phyloP scores from a whole-genome alignment of 2,888 invertebrate genomes.

The Ichneumoninae sp. region DNA sequence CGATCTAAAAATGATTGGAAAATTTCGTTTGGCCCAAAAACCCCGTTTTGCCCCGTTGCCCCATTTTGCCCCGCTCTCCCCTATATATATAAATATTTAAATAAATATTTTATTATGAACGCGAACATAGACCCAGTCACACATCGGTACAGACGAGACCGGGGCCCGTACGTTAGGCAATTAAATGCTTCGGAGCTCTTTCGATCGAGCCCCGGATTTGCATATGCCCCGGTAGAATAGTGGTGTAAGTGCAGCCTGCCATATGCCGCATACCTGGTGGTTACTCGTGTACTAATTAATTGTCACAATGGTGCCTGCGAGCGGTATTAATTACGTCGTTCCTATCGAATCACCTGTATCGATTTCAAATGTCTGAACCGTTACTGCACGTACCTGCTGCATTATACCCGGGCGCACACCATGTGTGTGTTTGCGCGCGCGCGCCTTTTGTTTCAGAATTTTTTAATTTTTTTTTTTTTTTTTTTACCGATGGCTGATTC shows the following conservation, averaged over 20 bases:
- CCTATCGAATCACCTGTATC: constrained; percentile 47
- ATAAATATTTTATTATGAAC: neutral
- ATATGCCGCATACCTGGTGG: constrained; percentile 58
- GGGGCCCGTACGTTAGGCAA: constrained; percentile 2
- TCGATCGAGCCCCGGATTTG: constrained; percentile 8
- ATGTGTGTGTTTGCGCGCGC: no score
- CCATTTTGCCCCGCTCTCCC: no score
- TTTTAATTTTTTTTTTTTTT: neutral
- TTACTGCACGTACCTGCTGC: constrained; percentile 10
- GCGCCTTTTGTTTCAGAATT: neutral
- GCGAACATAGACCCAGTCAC: neutral
- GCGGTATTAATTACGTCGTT: constrained; percentile 56
- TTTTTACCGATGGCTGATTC: neutral
- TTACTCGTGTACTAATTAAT: constrained; percentile 58
- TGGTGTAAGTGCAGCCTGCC: constrained; percentile 50
- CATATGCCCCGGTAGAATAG: neutral
- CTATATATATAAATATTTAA: no score
- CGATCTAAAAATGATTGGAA: no score
- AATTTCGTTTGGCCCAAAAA: no score
- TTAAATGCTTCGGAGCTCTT: constrained; percentile 21
- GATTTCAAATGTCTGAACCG: constrained; percentile 30
- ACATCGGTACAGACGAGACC: neutral
- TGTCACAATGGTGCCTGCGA: constrained; percentile 54
- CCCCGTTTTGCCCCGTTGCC: no score
- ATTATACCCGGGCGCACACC: neutral